Evolutionary conservation across 2,113 vertebrate genomes (phyloP).

Genomic region (Vulpes vulpes): DNA sequence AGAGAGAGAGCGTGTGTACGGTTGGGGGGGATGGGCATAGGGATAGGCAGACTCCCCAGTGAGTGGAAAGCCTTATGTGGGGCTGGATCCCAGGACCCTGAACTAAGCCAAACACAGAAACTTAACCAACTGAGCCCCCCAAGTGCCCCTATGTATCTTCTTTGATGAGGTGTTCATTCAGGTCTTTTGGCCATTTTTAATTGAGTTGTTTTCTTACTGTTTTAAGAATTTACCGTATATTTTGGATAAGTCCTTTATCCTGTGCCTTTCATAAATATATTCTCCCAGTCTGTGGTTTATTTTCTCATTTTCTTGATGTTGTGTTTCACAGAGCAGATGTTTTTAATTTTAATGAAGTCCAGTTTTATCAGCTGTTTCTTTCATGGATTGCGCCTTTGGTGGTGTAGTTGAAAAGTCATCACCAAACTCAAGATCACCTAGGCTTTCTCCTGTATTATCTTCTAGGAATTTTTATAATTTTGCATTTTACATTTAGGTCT

Average conservation of each 20-base stretch:
- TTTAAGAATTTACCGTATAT: not conserved
- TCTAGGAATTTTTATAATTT: not conserved
- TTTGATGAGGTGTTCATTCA: not conserved
- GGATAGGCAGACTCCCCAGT: not conserved
- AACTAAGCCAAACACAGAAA: not conserved
- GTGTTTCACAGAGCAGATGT: not conserved
- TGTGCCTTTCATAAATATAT: not conserved
- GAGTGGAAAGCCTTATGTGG: not conserved
- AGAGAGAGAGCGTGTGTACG: not conserved
- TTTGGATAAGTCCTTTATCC: not conserved
- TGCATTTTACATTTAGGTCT: not conserved
- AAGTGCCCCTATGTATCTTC: not conserved
- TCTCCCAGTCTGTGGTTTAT: not conserved
- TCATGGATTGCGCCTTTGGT: not conserved
- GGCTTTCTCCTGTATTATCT: not conserved
- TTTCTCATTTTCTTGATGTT: not conserved
- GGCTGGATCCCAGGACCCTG: not conserved
- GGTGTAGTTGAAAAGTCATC: not conserved
- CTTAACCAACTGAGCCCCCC: not conserved
- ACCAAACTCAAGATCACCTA: not conserved
- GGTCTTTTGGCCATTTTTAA: not conserved
- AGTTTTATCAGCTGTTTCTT: not conserved
- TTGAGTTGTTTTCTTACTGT: not conserved
- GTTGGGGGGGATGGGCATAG: not conserved
- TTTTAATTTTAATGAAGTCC: not conserved